Base-by-base conservation (phyloP, 2,888 invertebrate genomes). In the Mellilla xanthometata region DNA sequence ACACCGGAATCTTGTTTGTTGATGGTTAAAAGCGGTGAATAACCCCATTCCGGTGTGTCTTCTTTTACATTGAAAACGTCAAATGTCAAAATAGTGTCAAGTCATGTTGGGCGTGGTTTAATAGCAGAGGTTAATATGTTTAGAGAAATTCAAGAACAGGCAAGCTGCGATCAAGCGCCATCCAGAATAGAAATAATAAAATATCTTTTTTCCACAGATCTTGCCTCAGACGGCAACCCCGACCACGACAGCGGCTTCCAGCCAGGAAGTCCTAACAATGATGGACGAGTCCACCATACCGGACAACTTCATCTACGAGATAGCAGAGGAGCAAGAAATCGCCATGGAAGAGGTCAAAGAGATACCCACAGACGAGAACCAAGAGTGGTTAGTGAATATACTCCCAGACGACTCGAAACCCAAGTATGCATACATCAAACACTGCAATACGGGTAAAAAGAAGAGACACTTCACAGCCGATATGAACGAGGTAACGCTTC, bases 311-410 rank as follows among this genome's bases (percentile, higher is more conserved):
- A 86, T 88, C 0, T 89, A 86, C 42, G 88, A 88, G 50, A 89
- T 89, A n/a, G 89, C 87, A 0, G 86, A 88, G 12, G 89, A 89
- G 39, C 88, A 89, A 39, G 89, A 89, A 49, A 88, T 89, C 2
- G 65, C 77, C 0, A 86, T 87, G 87, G 88, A 89, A 7, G 88
- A 87, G 23, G 85, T 81, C 0, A 84, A 81, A 33, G 87, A 86
- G 34, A 85, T 85, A 7, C 79, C 84, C 0, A 61, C 68, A 0
- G 45, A 68, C 0, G 76, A 72, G 0, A 72, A 73, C 44, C 65
- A 71, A 0, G 84, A 86, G n/a, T 88, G 88, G 89, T 81, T 76
- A 1, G 85, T 88, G 0, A 88, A 87, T 36, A 84, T 88, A 0
- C 40, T 86, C 0, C 84, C 87, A 0, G 87, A 87, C 0, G 78